A percentile compares a stretch with the other conserved stretches of the same genome.
phyloP scores from a whole-genome alignment of 2,888 invertebrate genomes.

The Ichneumoninae sp. region DNA sequence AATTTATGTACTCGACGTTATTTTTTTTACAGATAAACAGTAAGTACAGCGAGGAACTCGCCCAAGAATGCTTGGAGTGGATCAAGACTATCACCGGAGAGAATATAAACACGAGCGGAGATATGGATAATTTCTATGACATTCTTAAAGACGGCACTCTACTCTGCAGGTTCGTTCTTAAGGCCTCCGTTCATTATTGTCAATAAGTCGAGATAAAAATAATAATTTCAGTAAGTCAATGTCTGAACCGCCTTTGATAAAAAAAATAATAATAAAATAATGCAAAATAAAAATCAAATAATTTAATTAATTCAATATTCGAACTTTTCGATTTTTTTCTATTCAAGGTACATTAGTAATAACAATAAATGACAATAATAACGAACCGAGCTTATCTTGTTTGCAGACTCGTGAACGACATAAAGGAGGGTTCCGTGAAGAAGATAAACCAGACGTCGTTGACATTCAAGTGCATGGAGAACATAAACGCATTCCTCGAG shows the following conservation, averaged over 20 bases:
- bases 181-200: background rate
- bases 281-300: background rate
- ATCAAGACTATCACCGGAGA: conserved; percentile 94
- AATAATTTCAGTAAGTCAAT: background rate
- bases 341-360: background rate
- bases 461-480: conserved; percentile 99
- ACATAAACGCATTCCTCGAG: conserved; percentile 96
- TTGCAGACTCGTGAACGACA: conserved; percentile 92
- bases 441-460: conserved; percentile 95
- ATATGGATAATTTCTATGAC: conserved; percentile 97
- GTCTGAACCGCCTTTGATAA: background rate
- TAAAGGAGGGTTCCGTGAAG: conserved; percentile 94
- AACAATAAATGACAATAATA: background rate
- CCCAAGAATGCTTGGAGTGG: conserved; percentile 97
- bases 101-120: conserved; percentile 93
- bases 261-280: background rate
- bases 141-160: conserved; percentile 95
- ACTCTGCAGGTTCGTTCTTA: conserved; percentile 92
- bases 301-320: no score
- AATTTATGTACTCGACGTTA: background rate
- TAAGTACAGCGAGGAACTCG: conserved; percentile 98
- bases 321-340: background rate
- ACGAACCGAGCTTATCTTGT: conserved; percentile 12
- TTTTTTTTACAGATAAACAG: conserved; percentile 93
- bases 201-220: background rate